These are phyloP conservation scores for Drosophila mojavensis DNA, from an alignment of 1,140 invertebrate species.

Conservation along the genomic window DNA sequence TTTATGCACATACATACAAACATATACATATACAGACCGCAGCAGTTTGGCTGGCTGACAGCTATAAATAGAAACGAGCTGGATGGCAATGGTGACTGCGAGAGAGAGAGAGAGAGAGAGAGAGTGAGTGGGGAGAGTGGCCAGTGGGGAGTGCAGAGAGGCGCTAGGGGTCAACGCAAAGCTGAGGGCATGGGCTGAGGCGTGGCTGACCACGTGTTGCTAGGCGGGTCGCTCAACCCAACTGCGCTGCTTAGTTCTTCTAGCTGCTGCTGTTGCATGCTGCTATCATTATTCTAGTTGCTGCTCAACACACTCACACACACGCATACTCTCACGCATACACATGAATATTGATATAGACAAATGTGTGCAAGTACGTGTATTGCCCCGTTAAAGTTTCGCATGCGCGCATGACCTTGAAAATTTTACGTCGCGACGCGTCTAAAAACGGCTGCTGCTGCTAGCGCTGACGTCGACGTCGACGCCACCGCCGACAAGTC, in stretches of 20 bases:
- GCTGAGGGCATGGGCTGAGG: slow-evolving; percentile 13
- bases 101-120: not conserved
- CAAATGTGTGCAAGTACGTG: not conserved
- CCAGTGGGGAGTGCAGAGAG: not conserved
- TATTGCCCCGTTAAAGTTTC: slow-evolving; percentile 25
- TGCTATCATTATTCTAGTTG: slow-evolving; percentile 17
- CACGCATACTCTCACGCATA: not conserved
- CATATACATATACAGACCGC: too few species aligned
- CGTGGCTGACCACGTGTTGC: slow-evolving; percentile 50
- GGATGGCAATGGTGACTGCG: not conserved
- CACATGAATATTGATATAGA: not conserved
- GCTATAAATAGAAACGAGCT: slow-evolving; percentile 42
- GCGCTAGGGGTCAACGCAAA: not conserved
- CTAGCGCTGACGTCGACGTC: not conserved
- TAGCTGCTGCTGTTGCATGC: slow-evolving; percentile 7
- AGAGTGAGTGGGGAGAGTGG: slow-evolving; percentile 5
- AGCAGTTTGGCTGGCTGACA: slow-evolving; percentile 15
- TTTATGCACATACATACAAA: too few species aligned
- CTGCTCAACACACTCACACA: slow-evolving; percentile 16
- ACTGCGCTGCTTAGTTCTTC: slow-evolving; percentile 1
- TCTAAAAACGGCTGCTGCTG: slow-evolving; percentile 11
- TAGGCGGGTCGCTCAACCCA: slow-evolving; percentile 52
- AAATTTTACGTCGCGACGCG: slow-evolving; percentile 30
- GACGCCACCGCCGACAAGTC: slow-evolving; percentile 16
- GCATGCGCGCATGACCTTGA: slow-evolving; percentile 45